A percentile compares a stretch with the other conserved stretches of the same genome.
phyloP scores from a whole-genome alignment of 2,888 invertebrate genomes.

The Volucella inflata region DNA sequence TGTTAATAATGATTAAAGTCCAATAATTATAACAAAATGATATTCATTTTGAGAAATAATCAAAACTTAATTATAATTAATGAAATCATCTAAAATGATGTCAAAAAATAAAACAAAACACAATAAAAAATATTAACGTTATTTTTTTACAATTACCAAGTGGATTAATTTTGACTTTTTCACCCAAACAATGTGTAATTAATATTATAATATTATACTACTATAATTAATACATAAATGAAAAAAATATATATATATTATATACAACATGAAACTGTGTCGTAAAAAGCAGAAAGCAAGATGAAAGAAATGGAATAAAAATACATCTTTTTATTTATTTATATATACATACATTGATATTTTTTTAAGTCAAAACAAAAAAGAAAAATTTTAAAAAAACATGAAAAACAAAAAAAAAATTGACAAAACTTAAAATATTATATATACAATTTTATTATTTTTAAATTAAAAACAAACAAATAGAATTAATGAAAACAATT shows the following conservation, averaged over 20 bases:
- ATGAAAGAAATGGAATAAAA: slow-evolving; percentile 61
- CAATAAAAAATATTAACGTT: slow-evolving; percentile 64
- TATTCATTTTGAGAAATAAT: slow-evolving; percentile 80
- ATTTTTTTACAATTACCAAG: slow-evolving; percentile 72
- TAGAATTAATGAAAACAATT: slow-evolving; percentile 67
- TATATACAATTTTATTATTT: slow-evolving; percentile 75
- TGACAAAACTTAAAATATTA: slow-evolving; percentile 74
- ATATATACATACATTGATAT: slow-evolving; percentile 73
- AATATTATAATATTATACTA: slow-evolving; percentile 69
- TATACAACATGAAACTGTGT: slow-evolving; percentile 72
- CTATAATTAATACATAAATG: slow-evolving; percentile 69
- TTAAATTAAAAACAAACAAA: slow-evolving; percentile 74
- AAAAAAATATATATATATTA: slow-evolving; percentile 66
- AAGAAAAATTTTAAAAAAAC: slow-evolving; percentile 1
- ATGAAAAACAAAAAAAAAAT: slow-evolving; percentile 48
- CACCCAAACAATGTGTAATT: slow-evolving; percentile 64
- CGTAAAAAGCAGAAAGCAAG: slow-evolving; percentile 61
- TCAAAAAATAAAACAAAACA: slow-evolving; percentile 33
- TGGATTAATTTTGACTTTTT: slow-evolving; percentile 65
- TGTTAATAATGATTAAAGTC: slow-evolving; percentile 81
- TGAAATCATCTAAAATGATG: slow-evolving; percentile 41
- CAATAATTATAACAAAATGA: slow-evolving; percentile 81
- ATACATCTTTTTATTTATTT: slow-evolving; percentile 75
- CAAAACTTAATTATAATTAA: slow-evolving; percentile 74
- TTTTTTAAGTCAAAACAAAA: slow-evolving; percentile 71